phyloP scores from a whole-genome alignment of 2,797 vertebrate genomes.

The Pangasius larnaudii region DNA sequence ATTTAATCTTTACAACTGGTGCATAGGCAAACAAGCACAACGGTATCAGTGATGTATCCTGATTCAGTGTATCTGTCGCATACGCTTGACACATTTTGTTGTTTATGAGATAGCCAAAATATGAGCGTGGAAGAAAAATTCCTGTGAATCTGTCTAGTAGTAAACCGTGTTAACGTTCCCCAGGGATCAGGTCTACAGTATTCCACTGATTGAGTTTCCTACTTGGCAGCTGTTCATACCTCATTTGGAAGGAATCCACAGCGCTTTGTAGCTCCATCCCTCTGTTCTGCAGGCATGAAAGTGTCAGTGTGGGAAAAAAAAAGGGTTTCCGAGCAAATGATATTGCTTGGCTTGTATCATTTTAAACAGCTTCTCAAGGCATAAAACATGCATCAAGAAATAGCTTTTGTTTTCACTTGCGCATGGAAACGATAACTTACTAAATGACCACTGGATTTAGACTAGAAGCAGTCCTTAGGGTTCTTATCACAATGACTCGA shows the following conservation, averaged over 20 bases:
- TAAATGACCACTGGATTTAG: background rate
- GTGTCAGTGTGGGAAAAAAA: background rate
- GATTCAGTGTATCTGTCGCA: background rate
- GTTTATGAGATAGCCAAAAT: background rate
- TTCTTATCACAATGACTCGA: background rate
- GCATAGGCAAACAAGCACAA: background rate
- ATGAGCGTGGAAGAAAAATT: background rate
- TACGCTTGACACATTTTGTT: background rate
- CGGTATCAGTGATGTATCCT: background rate
- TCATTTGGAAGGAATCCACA: conserved; percentile 6
- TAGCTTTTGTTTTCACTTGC: background rate
- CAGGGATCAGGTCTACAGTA: background rate
- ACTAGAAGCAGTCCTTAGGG: background rate
- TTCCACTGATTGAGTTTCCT: background rate
- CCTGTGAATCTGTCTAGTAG: background rate
- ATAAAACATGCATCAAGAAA: background rate
- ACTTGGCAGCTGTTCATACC: background rate
- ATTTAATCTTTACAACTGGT: background rate
- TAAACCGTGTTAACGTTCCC: background rate
- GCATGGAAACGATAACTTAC: background rate
- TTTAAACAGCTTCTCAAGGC: background rate
- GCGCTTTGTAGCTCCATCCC: background rate
- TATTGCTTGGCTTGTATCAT: background rate
- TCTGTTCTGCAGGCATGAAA: conserved; percentile 14
- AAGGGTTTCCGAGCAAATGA: background rate